Conservation (phyloP, 2,113 vertebrate genomes). For the Talpa occidentalis region DNA sequence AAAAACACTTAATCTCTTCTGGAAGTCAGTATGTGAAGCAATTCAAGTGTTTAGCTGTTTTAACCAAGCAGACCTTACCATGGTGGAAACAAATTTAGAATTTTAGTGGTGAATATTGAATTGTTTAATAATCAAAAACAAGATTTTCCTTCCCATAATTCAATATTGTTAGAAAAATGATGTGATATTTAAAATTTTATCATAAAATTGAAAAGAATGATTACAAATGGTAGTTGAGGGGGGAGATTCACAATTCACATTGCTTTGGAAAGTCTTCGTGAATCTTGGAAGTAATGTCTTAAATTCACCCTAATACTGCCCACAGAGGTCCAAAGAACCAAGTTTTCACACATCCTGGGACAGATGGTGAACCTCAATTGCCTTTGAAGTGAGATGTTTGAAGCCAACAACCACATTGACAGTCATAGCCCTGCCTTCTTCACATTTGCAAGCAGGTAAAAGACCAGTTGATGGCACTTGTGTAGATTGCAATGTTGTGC, state of each 20-base stretch:
- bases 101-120: not conserved
- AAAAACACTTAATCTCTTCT: not conserved
- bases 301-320: not conserved
- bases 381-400: not conserved
- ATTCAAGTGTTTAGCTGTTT: not conserved
- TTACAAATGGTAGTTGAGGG: not conserved
- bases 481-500: not conserved
- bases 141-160: not conserved
- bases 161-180: not conserved
- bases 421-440: not conserved
- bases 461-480: not conserved
- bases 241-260: not conserved
- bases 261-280: not conserved
- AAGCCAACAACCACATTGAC: not conserved
- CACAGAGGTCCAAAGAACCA: not conserved
- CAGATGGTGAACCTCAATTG: not conserved
- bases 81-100: not conserved
- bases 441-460: not conserved
- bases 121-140: not conserved
- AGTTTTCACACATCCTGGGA: constrained; percentile 14
- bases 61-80: not conserved
- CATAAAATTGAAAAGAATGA: not conserved
- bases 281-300: not conserved
- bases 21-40: not conserved
- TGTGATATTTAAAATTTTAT: not conserved